phyloP scores from a whole-genome alignment of 2,888 invertebrate species.

The Tanypteryx hageni region DNA sequence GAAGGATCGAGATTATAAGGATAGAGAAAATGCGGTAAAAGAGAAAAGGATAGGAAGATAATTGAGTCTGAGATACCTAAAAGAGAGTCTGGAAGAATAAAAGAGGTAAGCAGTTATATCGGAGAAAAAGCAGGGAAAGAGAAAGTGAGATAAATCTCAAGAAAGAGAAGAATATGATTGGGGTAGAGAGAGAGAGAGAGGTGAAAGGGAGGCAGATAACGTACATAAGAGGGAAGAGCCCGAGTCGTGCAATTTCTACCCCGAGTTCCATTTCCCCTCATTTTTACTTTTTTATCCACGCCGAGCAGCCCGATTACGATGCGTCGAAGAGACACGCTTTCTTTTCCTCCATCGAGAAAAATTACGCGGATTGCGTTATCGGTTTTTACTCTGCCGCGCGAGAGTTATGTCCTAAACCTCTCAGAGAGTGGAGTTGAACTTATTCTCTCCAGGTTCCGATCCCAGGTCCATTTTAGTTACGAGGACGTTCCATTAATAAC shows the following conservation, averaged over 20 bases:
- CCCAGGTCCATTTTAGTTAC: constrained; percentile 23
- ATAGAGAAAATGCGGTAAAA: too few relatives aligned
- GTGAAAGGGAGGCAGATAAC: neutral
- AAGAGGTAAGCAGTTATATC: too few relatives aligned
- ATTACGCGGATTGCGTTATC: neutral
- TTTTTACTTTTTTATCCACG: neutral
- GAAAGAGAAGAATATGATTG: neutral
- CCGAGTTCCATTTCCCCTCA: neutral
- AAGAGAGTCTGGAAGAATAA: too few relatives aligned
- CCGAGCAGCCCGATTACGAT: neutral
- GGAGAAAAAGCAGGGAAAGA: too few relatives aligned
- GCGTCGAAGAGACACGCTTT: neutral
- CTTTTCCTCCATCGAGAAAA: neutral
- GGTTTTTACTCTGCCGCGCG: neutral
- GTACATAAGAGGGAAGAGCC: neutral
- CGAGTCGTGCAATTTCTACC: neutral
- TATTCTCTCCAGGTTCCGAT: neutral
- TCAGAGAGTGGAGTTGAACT: neutral
- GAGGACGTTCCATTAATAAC: constrained; percentile 35
- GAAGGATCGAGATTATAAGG: too few relatives aligned
- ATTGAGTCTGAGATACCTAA: too few relatives aligned
- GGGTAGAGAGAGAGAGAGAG: neutral
- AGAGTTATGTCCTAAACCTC: constrained; percentile 12
- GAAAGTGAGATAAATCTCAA: too few relatives aligned
- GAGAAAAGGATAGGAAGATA: too few relatives aligned